These are phyloP conservation scores for Polydesmus complanatus DNA, from an alignment of 2,888 invertebrate species.

Conservation along the genomic window DNA sequence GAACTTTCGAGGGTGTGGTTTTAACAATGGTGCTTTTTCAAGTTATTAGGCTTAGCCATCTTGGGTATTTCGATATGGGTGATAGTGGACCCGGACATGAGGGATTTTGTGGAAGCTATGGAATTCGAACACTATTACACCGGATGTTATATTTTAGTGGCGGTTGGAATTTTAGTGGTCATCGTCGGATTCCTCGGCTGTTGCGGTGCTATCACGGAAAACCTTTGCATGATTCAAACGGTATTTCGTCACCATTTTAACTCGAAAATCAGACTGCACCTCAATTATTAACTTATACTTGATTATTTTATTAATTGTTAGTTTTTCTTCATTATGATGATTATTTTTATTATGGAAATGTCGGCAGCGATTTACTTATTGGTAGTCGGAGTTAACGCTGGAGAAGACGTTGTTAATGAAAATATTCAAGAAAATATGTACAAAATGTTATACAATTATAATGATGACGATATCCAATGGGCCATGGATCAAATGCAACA, in stretches of 20 bases:
- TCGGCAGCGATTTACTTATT: conserved; percentile 61
- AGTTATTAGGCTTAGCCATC: conserved; percentile 49
- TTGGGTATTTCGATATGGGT: conserved; percentile 70
- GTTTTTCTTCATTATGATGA: conserved; percentile 57
- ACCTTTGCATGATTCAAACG: conserved; percentile 42
- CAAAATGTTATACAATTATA: conserved; percentile 54
- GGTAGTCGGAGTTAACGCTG: conserved; percentile 65
- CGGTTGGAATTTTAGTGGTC: conserved; percentile 55
- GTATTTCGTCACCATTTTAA: neutral
- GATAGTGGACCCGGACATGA: conserved; percentile 62
- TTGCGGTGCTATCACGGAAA: conserved; percentile 65
- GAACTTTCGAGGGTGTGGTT: neutral
- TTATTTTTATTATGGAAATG: conserved; percentile 55
- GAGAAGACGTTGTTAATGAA: conserved; percentile 46
- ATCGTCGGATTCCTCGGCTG: conserved; percentile 67
- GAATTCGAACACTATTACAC: conserved; percentile 64
- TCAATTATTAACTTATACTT: neutral
- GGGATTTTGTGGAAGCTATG: conserved; percentile 63
- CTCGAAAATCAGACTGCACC: neutral
- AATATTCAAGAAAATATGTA: conserved; percentile 45
- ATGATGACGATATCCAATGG: conserved; percentile 52
- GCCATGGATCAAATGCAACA: conserved; percentile 69
- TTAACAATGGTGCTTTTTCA: neutral
- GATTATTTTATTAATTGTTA: conserved; percentile 33
- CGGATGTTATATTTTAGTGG: conserved; percentile 66